A percentile compares a stretch with the other conserved stretches of the same genome.
Conservation (phyloP, 2,888 invertebrate genomes). For the Harpalus rufipes region DNA sequence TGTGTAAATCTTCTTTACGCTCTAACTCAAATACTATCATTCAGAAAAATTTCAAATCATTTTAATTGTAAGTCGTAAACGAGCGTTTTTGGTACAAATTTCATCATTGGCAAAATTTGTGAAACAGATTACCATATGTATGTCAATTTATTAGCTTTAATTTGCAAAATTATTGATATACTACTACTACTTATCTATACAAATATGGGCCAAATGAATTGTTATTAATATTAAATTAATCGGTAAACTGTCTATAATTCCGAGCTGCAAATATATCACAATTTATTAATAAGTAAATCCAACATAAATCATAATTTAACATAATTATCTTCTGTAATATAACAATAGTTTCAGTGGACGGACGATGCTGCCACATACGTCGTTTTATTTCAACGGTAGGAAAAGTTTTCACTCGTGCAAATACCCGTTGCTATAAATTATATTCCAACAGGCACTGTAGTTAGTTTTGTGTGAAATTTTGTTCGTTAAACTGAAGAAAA, state of each 20-base stretch:
- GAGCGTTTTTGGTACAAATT: no score
- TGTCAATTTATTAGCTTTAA: no score
- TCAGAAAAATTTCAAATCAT: no score
- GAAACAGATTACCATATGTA: no score
- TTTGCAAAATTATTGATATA: not conserved
- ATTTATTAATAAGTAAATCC: slow-evolving; percentile 9
- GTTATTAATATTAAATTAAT: not conserved
- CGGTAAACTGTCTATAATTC: not conserved
- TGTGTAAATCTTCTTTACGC: no score
- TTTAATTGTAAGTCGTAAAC: no score
- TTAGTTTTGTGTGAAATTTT: slow-evolving; percentile 38
- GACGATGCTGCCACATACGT: not conserved
- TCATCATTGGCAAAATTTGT: no score
- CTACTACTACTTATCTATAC: not conserved
- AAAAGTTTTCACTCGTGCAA: slow-evolving; percentile 25
- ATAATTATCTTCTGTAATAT: slow-evolving; percentile 25
- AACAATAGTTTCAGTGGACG: slow-evolving; percentile 21
- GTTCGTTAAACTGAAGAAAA: slow-evolving; percentile 30
- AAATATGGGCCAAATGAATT: not conserved
- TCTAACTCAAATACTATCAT: no score
- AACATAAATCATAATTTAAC: slow-evolving; percentile 24
- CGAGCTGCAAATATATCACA: not conserved
- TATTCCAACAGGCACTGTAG: slow-evolving; percentile 17
- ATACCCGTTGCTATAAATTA: slow-evolving; percentile 16
- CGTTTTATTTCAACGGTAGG: slow-evolving; percentile 4